Conservation (phyloP, 1,140 invertebrate genomes). For the Cydia pomonella region DNA sequence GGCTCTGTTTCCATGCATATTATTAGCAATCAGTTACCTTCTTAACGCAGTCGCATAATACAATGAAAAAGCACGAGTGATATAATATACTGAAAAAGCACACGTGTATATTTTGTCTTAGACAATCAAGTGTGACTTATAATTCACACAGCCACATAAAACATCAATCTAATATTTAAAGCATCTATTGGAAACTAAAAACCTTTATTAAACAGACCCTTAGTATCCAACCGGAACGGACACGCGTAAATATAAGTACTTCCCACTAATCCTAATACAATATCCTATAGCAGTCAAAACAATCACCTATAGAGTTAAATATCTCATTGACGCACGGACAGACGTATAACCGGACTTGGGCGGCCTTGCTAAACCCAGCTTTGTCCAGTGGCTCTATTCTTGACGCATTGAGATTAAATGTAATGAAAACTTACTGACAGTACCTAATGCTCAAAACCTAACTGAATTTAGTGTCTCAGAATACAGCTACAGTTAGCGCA, state of each 20-base stretch:
- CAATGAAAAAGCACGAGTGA: too few relatives aligned
- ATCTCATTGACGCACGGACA: constrained; percentile 9
- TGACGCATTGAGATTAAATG: not conserved
- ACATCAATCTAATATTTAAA: too few relatives aligned
- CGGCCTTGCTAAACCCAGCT: constrained; percentile 11
- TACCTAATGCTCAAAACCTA: not conserved
- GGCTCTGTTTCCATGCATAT: too few relatives aligned
- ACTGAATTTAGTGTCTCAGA: not conserved
- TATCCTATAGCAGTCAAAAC: constrained; percentile 9
- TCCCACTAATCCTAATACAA: not conserved
- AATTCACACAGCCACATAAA: too few relatives aligned
- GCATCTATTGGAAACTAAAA: too few relatives aligned
- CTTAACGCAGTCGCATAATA: too few relatives aligned
- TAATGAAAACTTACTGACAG: not conserved
- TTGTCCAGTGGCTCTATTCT: not conserved
- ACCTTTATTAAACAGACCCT: not conserved
- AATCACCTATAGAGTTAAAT: not conserved
- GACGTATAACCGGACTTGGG: constrained; percentile 29
- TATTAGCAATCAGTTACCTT: too few relatives aligned
- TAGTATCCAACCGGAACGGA: not conserved
- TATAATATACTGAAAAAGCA: too few relatives aligned
- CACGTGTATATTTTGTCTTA: too few relatives aligned
- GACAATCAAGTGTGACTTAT: too few relatives aligned
- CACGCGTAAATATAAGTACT: not conserved
- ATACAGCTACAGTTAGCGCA: not conserved